Base-by-base conservation (phyloP, 2,797 vertebrate species). In the Pteronotus mesoamericanus region DNA sequence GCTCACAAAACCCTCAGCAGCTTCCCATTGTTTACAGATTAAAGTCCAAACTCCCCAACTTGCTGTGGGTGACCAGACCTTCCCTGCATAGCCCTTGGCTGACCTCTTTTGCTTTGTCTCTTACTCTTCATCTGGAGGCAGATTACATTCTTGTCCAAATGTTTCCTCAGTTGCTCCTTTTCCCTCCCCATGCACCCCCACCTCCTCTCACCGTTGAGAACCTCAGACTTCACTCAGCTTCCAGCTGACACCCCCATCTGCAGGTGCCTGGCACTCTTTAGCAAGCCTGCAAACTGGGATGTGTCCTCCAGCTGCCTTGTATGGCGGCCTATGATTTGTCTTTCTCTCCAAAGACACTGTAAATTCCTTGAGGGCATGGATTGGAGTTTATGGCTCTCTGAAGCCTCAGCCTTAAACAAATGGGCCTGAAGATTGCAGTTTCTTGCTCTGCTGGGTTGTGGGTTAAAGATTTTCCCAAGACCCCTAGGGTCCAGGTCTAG, bases 41-140 rank as follows among this genome's bases (percentile, higher is more conserved):
- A 44, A 91, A 69, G 61, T 84, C 68, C 89, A 69, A 48, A 83
- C 77, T 77, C 79, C 72, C 34, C 57, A 46, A 51, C 46, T 5
- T 34, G 46, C 46, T 61, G n/a, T 11, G 86, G 53, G 37, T 0
- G 44, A 7, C 53, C 8, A 3, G 64, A 19, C 14, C 9, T 4
- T n/a, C 6, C 0, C n/a, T 15, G 46, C 1, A 1, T 0, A 5
- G 37, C 42, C 34, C 5, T 0, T 61, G 0, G 0, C 48, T 11
- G 12, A 32, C 18, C 22, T 9, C 57, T 53, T 14, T 29, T 3
- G 57, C 32, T 53, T 9, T 18, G 15, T 15, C 19, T 1, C 9
- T 6, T 9, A 1, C 24, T 55, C 34, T 44, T 59, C n/a, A 29
- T 12, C 22, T 10, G 19, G 29, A 61, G 55, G 34, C 21, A 9